Conservation (phyloP, 2,113 vertebrate genomes). For the Albula goreensis region DNA sequence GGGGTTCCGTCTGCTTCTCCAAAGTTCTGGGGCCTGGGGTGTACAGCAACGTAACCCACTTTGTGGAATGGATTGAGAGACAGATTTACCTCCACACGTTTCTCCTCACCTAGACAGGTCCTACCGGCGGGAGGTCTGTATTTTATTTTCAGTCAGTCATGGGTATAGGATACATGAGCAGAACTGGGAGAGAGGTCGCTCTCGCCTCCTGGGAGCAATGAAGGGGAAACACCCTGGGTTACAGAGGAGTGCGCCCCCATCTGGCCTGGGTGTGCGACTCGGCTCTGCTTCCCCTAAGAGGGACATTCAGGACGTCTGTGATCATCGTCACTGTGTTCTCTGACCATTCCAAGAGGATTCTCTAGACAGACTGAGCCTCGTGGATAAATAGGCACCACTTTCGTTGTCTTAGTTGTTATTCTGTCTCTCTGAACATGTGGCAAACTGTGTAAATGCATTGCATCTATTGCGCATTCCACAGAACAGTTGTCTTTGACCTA, state of each 20-base stretch:
- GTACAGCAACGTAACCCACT: constrained; percentile 86
- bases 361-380: not conserved
- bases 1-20: constrained; percentile 85
- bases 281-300: not conserved
- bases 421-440: not conserved
- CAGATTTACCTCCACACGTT: constrained; percentile 89
- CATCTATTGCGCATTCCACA: not conserved
- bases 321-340: constrained; percentile 40
- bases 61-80: constrained; percentile 85
- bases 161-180: not conserved
- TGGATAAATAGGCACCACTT: not conserved
- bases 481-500: not conserved
- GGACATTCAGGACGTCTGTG: constrained; percentile 10
- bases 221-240: not conserved
- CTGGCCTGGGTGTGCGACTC: not conserved
- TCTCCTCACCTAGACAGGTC: constrained; percentile 61
- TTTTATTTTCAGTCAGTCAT: constrained; percentile 4
- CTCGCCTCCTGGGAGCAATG: not conserved
- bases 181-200: no score
- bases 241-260: not conserved
- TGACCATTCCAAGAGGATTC: constrained; percentile 38
- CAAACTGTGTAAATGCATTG: not conserved
- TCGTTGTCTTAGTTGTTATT: not conserved
- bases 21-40: constrained; percentile 83
- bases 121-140: constrained; percentile 25